Evolutionary conservation across 2,113 vertebrate species (phyloP).

Genomic region (Myiozetetes cayanensis): DNA sequence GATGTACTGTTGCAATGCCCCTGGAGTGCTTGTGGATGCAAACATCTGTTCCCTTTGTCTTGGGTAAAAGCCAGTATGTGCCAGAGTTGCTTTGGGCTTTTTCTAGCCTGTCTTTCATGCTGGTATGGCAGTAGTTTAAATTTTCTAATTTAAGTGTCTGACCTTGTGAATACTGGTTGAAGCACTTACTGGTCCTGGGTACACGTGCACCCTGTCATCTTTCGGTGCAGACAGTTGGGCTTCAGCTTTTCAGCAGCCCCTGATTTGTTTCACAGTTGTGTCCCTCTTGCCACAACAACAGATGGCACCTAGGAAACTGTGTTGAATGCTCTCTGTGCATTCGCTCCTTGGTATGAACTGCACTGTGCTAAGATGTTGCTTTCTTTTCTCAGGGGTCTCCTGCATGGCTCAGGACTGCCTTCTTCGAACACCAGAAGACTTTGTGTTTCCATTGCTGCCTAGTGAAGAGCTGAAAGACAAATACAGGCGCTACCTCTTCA

Average conservation of each 20-base stretch:
- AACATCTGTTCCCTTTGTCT: background rate
- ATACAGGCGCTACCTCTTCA: conserved; percentile 99
- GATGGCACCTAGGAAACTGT: conserved; percentile 26
- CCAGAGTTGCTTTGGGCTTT: background rate
- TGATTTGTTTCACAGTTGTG: conserved; percentile 32
- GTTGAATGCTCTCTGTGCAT: background rate
- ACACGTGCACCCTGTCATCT: background rate
- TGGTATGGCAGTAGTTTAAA: background rate
- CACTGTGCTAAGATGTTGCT: background rate
- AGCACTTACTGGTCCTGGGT: background rate
- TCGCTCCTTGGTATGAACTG: background rate
- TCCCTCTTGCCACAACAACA: conserved; percentile 32
- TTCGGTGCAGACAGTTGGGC: background rate
- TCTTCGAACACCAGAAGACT: conserved; percentile 94
- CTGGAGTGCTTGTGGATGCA: background rate
- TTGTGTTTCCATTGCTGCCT: conserved; percentile 93
- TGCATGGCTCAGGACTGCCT: conserved; percentile 99
- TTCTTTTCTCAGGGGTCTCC: conserved; percentile 84
- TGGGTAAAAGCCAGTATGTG: background rate
- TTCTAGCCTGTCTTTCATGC: background rate
- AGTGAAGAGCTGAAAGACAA: conserved; percentile 97
- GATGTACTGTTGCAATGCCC: background rate
- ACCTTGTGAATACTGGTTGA: background rate
- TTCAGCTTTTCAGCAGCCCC: conserved; percentile 21
- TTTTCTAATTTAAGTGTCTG: background rate